Base-by-base conservation (phyloP, 2,113 vertebrate genomes). In the Glaucidium brasilianum region DNA sequence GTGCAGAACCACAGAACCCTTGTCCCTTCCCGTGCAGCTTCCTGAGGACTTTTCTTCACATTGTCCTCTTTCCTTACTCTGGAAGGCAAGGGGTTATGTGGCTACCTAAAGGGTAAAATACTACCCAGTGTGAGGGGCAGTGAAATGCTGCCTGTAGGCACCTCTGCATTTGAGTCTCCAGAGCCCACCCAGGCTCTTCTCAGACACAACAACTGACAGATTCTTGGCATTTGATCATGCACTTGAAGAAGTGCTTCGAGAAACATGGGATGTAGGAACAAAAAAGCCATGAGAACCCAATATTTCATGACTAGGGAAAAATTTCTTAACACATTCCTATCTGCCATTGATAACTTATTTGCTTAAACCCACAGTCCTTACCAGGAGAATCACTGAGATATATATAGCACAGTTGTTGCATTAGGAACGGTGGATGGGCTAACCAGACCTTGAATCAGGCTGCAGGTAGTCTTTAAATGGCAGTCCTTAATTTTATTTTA, bases 261-360 rank as follows among this genome's bases (percentile, higher is more conserved):
- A 71, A 78, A 74, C 39, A 15, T 3, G 3, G 29, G 9, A 16
- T 19, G 2, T 27, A n/a, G 39, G 29, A 72, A 59, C 2, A 72
- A 37, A 87, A 92, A 73, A 56, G 35, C 27, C 43, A 73, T 25
- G 22, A 88, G 29, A 85, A 32, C 17, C 0, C 9, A 47, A 2
- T 20, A 69, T 92, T 95, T 62, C 15, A 25, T 67, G 12, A 16
- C 41, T 37, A 39, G 9, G 50, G 78, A 41, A 96, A 90, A 88
- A 68, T 56, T 96, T 87, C 34, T 34, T 34, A 60, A 94, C 80
- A 81, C 15, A 92, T 50, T 82, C 52, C 75, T 97, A 56, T 97
- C 96, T 97, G 95, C 69, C 69, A 63, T n/a, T 93, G 90, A 80
- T 95, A 95, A 94, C 35, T 86, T 96, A 79, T 77, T 97, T 96